These are phyloP conservation scores for Diabrotica undecimpunctata DNA, from an alignment of 1,140 invertebrate species.

Conservation along the genomic window DNA sequence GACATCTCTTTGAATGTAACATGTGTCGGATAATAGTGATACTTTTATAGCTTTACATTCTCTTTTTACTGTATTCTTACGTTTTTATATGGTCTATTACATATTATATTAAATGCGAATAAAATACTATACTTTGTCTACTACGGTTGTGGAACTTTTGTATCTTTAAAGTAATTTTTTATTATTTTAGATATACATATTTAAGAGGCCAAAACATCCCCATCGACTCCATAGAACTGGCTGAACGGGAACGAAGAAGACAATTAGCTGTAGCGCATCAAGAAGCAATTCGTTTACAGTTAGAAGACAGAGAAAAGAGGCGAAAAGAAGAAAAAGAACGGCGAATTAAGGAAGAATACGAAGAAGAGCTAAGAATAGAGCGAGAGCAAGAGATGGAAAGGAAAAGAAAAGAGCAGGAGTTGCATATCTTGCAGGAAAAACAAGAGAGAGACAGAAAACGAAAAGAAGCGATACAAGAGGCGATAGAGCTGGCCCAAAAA, in stretches of 20 bases:
- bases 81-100: no score
- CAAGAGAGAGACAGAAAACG: conserved; percentile 56
- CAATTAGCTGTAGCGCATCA: conserved; percentile 69
- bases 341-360: conserved; percentile 58
- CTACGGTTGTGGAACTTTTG: no score
- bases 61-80: no score
- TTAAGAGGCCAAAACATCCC: conserved; percentile 69
- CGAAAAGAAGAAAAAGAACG: conserved; percentile 62
- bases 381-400: conserved; percentile 63
- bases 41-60: no score
- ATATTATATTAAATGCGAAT: no score
- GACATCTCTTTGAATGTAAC: no score
- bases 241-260: conserved; percentile 63
- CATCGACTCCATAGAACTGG: conserved; percentile 62
- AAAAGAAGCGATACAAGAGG: conserved; percentile 57
- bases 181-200: conserved; percentile 36
- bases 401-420: conserved; percentile 56
- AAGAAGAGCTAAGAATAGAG: conserved; percentile 64
- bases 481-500: conserved; percentile 60
- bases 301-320: conserved; percentile 65
- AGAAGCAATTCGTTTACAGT: conserved; percentile 66
- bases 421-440: conserved; percentile 57
- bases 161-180: no score
- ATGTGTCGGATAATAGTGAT: no score
- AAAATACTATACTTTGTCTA: no score